Base-by-base conservation (phyloP, 2,113 vertebrate genomes). In the Tyto alba region DNA sequence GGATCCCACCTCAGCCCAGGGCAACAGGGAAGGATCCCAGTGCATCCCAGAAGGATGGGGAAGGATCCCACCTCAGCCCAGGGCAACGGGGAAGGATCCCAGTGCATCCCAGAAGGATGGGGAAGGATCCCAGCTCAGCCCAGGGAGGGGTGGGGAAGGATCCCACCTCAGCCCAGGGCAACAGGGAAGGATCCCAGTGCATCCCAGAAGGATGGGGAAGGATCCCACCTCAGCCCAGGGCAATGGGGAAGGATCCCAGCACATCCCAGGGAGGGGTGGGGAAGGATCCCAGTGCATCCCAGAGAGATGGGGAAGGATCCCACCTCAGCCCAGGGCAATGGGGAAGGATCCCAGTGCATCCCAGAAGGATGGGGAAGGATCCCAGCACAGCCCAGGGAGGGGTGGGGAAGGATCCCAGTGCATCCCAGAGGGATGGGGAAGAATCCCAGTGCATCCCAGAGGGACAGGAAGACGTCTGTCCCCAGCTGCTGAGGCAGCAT, bases 141-240 rank as follows among this genome's bases (percentile, higher is more conserved):
- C 38, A 29, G 1, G 14, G 16, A n/a, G n/a, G 13, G 16, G 8
- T 4, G 0, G 3, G 8, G 41, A 88, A 47, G 67, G 34, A 27
- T 19, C 34, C 17, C 34, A 69, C 45, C 17, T 27, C 23, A 18
- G 11, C 22, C 71, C 10, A 16, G 4, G 1, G 36, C 15, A 3
- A 23, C 2, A 18, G 6, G 10, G 19, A 71, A 40, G n/a, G 30
- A 74, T 11, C 53, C 29, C 25, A 74, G 17, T 14, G 13, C 25
- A 68, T 10, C 17, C 29, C 45, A 59, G 8, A 1, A 22, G n/a
- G 12, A 59, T 6, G 4, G 5, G 13, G 23, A 72, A 52, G 36
- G 16, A 78, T 16, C 27, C 47, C 20, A 18, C 20, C 7, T 34
- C 13, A 73, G 11, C 25, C 26, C 9, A 32, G 9, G 4, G 14